Conservation (phyloP, 2,113 vertebrate genomes). For the Prietella phreatophila region DNA sequence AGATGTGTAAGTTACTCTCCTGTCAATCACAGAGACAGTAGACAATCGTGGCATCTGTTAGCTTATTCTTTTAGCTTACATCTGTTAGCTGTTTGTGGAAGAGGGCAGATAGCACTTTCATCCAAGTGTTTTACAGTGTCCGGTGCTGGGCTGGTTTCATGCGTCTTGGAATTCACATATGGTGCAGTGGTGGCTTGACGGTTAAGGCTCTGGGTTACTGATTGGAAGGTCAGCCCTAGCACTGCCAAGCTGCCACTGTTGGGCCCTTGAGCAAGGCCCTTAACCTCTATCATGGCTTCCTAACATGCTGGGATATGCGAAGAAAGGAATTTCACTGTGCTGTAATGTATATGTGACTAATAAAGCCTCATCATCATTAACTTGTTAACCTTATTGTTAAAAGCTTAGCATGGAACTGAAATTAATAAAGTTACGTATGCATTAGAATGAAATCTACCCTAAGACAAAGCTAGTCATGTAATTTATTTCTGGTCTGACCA, state of each 20-base stretch:
- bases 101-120: background rate
- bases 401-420: background rate
- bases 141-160: background rate
- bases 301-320: no score
- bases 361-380: no score
- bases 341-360: no score
- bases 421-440: background rate
- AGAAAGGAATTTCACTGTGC: no score
- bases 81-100: background rate
- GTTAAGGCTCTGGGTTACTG: no score
- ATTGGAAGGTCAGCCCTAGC: no score
- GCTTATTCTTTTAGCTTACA: background rate
- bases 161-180: background rate
- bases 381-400: background rate
- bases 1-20: background rate
- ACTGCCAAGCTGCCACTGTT: no score
- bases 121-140: background rate
- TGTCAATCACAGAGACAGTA: background rate
- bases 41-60: background rate
- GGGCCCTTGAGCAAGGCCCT: no score
- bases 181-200: no score
- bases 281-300: no score
- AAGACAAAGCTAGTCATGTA: background rate
- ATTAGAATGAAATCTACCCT: constrained; percentile 1
- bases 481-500: background rate